A percentile compares a stretch with the other conserved stretches of the same genome.
phyloP scores from a whole-genome alignment of 2,113 vertebrate genomes.

The Xerus inauris region DNA sequence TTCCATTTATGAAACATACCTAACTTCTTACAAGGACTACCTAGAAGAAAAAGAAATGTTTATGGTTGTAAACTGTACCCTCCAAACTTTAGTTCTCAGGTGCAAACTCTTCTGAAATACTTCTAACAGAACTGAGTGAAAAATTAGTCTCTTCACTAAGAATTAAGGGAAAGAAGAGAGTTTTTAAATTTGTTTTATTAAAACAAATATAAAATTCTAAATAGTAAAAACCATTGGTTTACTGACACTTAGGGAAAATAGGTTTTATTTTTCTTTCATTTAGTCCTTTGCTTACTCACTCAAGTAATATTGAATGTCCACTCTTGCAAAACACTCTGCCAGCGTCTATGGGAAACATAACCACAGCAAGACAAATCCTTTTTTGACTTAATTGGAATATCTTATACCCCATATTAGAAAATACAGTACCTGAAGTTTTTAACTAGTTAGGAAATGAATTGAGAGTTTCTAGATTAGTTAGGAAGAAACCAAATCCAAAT shows the following conservation, averaged over 20 bases:
- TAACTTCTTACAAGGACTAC: background rate
- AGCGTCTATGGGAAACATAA: background rate
- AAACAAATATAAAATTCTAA: constrained; percentile 4
- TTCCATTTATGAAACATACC: background rate
- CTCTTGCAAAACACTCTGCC: background rate
- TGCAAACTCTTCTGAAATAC: background rate
- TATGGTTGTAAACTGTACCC: background rate
- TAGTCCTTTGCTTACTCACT: background rate
- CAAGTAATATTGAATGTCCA: background rate
- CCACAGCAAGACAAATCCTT: background rate
- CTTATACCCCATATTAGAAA: background rate
- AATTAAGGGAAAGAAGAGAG: background rate
- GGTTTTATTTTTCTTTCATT: background rate
- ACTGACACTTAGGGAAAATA: background rate
- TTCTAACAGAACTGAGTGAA: background rate
- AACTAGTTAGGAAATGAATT: background rate
- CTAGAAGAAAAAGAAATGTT: background rate
- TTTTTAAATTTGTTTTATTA: constrained; percentile 5
- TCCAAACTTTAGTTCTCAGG: background rate
- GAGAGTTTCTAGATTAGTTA: background rate
- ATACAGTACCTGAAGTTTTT: background rate
- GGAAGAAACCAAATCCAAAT: background rate
- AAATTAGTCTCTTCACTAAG: background rate
- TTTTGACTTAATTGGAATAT: background rate
- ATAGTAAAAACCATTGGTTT: background rate